Conservation (phyloP, 2,888 invertebrate species). For the Sarcophaga carnaria region DNA sequence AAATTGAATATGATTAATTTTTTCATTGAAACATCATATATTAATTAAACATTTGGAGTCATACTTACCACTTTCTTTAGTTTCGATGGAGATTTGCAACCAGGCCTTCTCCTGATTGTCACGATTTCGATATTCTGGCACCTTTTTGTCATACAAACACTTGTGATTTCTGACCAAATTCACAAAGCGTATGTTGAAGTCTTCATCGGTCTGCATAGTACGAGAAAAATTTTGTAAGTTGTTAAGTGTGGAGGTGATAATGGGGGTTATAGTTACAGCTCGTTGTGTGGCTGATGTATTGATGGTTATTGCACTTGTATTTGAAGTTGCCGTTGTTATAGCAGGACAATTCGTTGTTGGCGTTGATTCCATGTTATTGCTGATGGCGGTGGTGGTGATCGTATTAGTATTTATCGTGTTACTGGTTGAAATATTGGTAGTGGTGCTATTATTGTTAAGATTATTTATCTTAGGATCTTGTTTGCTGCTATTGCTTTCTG, state of each 20-base stretch:
- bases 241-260: constrained; percentile 56
- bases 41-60: too few species aligned
- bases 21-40: too few species aligned
- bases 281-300: constrained; percentile 59
- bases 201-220: constrained; percentile 82
- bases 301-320: constrained; percentile 66
- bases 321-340: constrained; percentile 57
- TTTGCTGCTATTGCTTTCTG: constrained; percentile 46
- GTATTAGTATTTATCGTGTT: constrained; percentile 46
- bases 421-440: background rate
- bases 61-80: constrained; percentile 80
- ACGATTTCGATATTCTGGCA: constrained; percentile 82
- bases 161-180: constrained; percentile 82
- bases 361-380: constrained; percentile 38
- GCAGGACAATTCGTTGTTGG: constrained; percentile 67
- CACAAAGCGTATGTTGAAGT: constrained; percentile 82
- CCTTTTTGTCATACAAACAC: constrained; percentile 82
- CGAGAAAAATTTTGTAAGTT: constrained; percentile 72
- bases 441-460: constrained; percentile 29
- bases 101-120: constrained; percentile 82
- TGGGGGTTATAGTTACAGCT: constrained; percentile 63
- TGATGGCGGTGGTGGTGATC: constrained; percentile 26
- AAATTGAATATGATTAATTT: background rate
- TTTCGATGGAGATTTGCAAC: constrained; percentile 80
- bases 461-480: constrained; percentile 48